phyloP scores from a whole-genome alignment of 2,113 vertebrate species.

The Pterocles burchelli region DNA sequence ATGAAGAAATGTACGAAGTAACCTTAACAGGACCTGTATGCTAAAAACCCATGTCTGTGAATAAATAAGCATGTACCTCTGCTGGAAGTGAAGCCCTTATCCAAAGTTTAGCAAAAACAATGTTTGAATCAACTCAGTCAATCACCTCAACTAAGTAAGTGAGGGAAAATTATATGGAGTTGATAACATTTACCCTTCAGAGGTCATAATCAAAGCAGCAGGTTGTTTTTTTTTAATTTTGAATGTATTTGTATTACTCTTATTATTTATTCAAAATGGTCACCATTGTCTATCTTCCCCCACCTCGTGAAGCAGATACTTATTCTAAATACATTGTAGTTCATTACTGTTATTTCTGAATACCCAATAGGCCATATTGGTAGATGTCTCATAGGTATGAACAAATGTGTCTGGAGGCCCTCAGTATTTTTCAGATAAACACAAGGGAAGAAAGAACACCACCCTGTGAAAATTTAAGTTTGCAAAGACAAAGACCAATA shows the following conservation, averaged over 20 bases:
- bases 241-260: neutral
- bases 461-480: neutral
- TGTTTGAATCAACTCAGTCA: neutral
- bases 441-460: neutral
- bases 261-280: fast-evolving
- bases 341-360: neutral
- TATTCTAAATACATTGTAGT: neutral
- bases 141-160: neutral
- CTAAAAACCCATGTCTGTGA: neutral
- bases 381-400: neutral
- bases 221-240: neutral
- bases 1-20: neutral
- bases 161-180: neutral
- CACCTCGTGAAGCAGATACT: neutral
- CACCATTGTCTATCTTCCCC: neutral
- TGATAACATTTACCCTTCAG: neutral
- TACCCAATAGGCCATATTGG: neutral
- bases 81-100: neutral
- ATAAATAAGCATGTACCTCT: neutral
- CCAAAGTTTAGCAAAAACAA: neutral
- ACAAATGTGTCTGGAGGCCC: neutral
- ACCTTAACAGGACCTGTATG: neutral
- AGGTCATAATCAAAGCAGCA: neutral
- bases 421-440: neutral
- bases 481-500: too few relatives aligned